Evolutionary conservation across 2,888 invertebrate species (phyloP).

Genomic region (Cryptosula pallasiana): DNA sequence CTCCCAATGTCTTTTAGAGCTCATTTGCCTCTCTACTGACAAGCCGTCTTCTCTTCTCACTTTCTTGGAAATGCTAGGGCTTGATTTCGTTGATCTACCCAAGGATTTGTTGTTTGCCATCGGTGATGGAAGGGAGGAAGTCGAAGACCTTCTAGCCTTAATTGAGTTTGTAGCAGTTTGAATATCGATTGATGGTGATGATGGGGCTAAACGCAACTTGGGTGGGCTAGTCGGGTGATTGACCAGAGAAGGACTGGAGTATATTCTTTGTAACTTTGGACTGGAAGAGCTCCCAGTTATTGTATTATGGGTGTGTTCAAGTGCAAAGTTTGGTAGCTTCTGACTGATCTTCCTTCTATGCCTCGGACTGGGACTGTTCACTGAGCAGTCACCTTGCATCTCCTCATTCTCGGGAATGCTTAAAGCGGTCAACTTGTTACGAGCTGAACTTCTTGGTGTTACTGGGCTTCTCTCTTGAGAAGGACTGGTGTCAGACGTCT

Average conservation of each 20-base stretch:
- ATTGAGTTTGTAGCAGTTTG: neutral
- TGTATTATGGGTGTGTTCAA: too few species aligned
- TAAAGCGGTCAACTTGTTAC: neutral
- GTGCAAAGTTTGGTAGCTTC: too few species aligned
- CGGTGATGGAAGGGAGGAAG: neutral
- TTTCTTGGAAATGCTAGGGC: neutral
- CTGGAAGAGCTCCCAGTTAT: too few species aligned
- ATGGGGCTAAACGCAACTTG: too few species aligned
- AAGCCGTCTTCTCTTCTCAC: neutral
- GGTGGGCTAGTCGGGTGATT: too few species aligned
- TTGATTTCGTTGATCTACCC: neutral
- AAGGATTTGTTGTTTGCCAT: neutral
- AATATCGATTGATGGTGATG: neutral
- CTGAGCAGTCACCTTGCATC: neutral
- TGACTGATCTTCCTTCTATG: neutral
- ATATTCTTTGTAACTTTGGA: too few species aligned
- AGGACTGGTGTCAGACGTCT: neutral
- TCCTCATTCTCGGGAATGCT: conserved; percentile 11
- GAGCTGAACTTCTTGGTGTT: too few species aligned
- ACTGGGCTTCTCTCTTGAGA: too few species aligned
- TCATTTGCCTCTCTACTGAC: neutral
- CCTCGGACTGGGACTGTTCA: neutral
- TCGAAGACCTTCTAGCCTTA: neutral
- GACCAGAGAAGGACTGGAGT: too few species aligned
- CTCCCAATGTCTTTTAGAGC: neutral